Base-by-base conservation (phyloP, 2,888 invertebrate genomes). In the Sceliomorpha sp. region DNA sequence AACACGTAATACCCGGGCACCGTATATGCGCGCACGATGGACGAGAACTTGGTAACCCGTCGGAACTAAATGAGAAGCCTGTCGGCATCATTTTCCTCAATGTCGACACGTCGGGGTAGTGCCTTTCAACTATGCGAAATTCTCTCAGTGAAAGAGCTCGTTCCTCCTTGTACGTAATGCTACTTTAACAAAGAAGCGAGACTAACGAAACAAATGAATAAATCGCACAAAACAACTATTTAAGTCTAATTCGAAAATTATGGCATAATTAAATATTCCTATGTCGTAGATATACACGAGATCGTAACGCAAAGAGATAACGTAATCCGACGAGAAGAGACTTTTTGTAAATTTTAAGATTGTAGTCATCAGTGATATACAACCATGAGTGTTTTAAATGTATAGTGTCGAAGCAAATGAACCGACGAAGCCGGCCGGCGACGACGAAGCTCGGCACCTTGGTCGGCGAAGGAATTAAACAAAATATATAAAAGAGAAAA, bases 331-430 rank as follows among this genome's bases (percentile, higher is more conserved):
- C 50, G 56, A 12, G 31, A 24, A 39, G 39, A 37, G 42, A 48
- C 12, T 37, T 59, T 67, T 63, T 44, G n/a, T 48, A 74, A 72
- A 75, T 78, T 74, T 74, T 79, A 79, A 76, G 74, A 62, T n/a
- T 51, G 73, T 75, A 77, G 74, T 53, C 51, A 48, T 56, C 51
- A 40, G 47, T 42, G 58, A 64, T 53, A 47, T 24, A 59, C 62
- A 50, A 81, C 81, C 2, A 80, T 81, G 85, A 81, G 77, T 84
- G 83, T 85, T 83, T 78, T 82, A 83, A 80, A 77, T 82, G 78
- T 84, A 76, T 73, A 72, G 67, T 26, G 45, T 64, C 15, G 42
- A 58, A 37, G 47, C 48, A 66, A 62, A 50, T 20, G 20, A 20
- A 20, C 2, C 2, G 20, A 20, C 20, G 20, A 5, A 20, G 20